A percentile compares a stretch with the other conserved stretches of the same genome.
These are phyloP conservation scores for Liolophura sinensis DNA, from an alignment of 1,140 invertebrate genomes.

Conservation along the genomic window DNA sequence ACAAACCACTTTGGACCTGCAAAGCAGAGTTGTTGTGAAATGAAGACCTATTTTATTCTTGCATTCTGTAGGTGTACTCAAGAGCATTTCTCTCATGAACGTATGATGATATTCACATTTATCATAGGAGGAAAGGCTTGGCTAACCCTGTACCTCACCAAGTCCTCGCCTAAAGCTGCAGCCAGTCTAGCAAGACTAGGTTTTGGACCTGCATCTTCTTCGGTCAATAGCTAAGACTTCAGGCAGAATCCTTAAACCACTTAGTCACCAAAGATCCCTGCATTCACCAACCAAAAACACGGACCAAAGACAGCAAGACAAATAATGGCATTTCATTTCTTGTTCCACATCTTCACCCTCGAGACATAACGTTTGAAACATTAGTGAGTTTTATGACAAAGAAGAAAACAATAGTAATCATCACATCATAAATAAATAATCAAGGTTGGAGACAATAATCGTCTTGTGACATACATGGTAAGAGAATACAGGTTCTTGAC, in stretches of 20 bases:
- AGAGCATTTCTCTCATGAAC: not conserved
- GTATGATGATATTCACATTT: not conserved
- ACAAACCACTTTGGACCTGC: conserved; percentile 67
- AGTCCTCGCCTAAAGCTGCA: no score
- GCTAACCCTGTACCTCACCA: no score
- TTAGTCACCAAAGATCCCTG: no score
- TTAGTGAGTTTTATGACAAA: not conserved
- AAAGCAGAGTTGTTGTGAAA: conserved; percentile 9
- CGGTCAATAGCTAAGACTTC: no score
- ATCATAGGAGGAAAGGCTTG: no score
- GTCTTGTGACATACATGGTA: no score
- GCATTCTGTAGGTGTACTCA: not conserved
- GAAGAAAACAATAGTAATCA: not conserved
- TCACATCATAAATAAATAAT: not conserved
- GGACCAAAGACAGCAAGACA: not conserved
- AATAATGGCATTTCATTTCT: conserved; percentile 1
- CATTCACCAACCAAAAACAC: no score
- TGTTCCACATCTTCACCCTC: not conserved
- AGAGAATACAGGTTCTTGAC: no score
- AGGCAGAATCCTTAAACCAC: no score
- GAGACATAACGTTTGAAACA: not conserved
- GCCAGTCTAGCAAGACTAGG: no score
- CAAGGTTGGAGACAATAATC: not conserved
- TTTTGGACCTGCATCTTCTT: no score
- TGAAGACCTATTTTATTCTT: no score